Evolutionary conservation across 1,140 invertebrate genomes (phyloP), one percentile per base, ranked within the genome.

Genomic region (Drosophila ambigua): DNA sequence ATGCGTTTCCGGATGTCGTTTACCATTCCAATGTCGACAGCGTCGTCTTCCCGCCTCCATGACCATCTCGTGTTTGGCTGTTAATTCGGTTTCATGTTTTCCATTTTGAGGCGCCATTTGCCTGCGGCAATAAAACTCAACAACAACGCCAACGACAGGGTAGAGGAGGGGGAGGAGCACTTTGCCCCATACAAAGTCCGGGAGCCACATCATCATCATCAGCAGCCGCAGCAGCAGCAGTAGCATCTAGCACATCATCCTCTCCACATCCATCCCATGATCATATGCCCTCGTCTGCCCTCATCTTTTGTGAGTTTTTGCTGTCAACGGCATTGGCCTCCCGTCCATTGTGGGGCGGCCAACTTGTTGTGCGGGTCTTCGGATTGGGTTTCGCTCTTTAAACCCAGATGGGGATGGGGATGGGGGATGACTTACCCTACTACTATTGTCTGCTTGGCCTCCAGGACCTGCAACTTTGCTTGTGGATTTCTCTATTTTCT

Each of bases 81-180:
- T 78, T 81, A 85, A 85, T 87, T 87, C 75, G 82, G 74, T 85
- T 80, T 79, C 81, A 85, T 85, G 77, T 85, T 81, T 80, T 81
- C 74, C 68, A 87, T 81, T 82, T 75, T 67, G 58, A 78, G 64
- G 45, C 66, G 67, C 77, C 77, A 73, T 66, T 85, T 72, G 77
- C 74, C 82, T 68, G 66, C 48, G 78, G 82, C 73, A 66, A 85
- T 80, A 77, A 81, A 85, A 78, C 60, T 69, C 69, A 76, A 78
- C 82, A 45, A 50, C 62, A 61, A 53, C 80, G 60, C 46, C 67
- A 46, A 43, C 20, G 41, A 35, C 35, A 39, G 4, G 4, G 31
- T 35, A 9, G 31, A 11, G 31, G 8, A 35, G 35, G 31, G 11
- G 31, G 31, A 9, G 31, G 35, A 39, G 35, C 35, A 11, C 35